Evolutionary conservation across 2,797 vertebrate genomes (phyloP).

Genomic region (Pipistrellus kuhlii): DNA sequence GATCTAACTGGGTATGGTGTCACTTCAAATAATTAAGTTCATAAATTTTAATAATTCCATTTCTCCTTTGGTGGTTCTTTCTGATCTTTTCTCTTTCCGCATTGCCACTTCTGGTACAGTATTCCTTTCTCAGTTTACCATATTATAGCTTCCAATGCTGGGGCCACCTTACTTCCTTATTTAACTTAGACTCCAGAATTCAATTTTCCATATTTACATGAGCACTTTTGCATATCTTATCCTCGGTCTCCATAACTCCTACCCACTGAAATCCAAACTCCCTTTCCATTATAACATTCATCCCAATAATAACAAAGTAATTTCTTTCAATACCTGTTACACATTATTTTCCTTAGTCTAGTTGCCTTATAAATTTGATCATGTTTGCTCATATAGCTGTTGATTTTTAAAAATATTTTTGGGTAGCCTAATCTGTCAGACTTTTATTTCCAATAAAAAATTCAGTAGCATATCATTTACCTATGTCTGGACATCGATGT

Average conservation of each 20-base stretch:
- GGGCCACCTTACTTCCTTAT: background rate
- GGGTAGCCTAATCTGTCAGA: background rate
- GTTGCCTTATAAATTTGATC: background rate
- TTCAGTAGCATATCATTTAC: background rate
- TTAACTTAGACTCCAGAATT: background rate
- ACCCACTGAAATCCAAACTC: background rate
- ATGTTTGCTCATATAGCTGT: background rate
- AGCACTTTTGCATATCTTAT: background rate
- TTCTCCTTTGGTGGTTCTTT: background rate
- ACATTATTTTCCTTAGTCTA: background rate
- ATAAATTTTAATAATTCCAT: background rate
- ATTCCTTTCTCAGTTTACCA: background rate
- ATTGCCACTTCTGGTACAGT: background rate
- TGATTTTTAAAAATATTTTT: background rate
- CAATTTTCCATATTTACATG: background rate
- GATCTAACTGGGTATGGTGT: background rate
- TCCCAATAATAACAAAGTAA: slow-evolving; percentile 13
- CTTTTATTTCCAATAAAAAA: background rate
- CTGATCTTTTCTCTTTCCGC: background rate
- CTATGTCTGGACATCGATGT: background rate
- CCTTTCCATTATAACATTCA: background rate
- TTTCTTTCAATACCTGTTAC: background rate
- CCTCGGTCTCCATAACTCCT: background rate
- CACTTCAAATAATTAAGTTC: background rate
- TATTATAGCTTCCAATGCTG: background rate